Percentiles rank a stretch among this genome's conserved stretches.
These are phyloP conservation scores for Nycticorax nycticorax DNA, from an alignment of 2,113 vertebrate genomes.

Conservation along the genomic window DNA sequence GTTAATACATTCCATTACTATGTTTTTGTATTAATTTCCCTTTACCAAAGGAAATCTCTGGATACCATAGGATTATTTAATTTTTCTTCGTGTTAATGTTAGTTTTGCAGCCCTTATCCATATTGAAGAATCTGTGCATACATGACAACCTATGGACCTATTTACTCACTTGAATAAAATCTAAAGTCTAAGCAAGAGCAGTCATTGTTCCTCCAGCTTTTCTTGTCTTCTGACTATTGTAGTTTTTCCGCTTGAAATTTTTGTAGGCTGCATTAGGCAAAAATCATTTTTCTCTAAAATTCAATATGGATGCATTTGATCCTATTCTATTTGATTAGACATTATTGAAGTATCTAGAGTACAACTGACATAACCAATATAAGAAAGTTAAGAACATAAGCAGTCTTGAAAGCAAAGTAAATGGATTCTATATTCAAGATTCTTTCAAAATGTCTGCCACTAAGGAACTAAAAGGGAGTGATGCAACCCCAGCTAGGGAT, in stretches of 20 bases:
- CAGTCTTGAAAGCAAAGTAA: not conserved
- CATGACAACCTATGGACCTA: not conserved
- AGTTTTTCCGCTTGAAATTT: not conserved
- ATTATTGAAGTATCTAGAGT: not conserved
- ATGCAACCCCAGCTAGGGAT: not conserved
- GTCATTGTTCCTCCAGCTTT: not conserved
- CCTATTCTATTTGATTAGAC: not conserved
- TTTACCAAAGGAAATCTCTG: not conserved
- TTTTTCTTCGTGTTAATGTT: not conserved
- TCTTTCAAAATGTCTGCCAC: not conserved
- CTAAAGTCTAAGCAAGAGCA: not conserved
- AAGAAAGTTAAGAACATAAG: not conserved
- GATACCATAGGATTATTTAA: not conserved
- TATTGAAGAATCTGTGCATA: not conserved
- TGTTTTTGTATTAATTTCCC: not conserved
- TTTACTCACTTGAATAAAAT: not conserved
- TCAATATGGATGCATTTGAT: not conserved
- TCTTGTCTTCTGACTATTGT: not conserved
- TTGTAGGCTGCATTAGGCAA: not conserved
- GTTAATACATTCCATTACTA: not conserved
- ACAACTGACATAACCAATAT: not conserved
- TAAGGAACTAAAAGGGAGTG: not conserved
- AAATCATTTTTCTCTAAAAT: not conserved
- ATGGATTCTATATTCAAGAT: not conserved
- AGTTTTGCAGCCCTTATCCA: not conserved